Conservation (phyloP, 2,888 invertebrate species). For the Nephrotoma appendiculata region DNA sequence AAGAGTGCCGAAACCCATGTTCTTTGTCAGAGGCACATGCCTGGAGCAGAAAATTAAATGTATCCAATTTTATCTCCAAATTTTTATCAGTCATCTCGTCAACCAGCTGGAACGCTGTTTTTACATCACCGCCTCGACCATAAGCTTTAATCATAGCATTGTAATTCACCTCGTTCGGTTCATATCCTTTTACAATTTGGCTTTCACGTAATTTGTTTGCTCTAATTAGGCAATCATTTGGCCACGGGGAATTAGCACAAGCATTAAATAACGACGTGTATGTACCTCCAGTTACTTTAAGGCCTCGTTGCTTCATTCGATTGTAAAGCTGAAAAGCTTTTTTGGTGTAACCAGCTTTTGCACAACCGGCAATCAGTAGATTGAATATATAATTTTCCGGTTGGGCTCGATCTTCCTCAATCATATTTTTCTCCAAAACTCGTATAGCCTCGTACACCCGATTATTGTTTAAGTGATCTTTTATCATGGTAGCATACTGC, state of each 20-base stretch:
- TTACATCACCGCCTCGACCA: conserved; percentile 64
- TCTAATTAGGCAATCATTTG: conserved; percentile 49
- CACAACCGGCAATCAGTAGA: conserved; percentile 70
- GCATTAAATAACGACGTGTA: conserved; percentile 82
- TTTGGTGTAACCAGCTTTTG: conserved; percentile 66
- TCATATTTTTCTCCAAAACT: conserved; percentile 61
- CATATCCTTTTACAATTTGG: conserved; percentile 52
- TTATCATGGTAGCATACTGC: conserved; percentile 58
- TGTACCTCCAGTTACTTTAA: conserved; percentile 52
- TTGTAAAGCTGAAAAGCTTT: conserved; percentile 74
- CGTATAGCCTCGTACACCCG: conserved; percentile 63
- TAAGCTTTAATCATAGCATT: conserved; percentile 88
- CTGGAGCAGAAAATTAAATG: conserved; percentile 67
- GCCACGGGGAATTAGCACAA: conserved; percentile 65
- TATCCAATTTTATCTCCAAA: conserved; percentile 45
- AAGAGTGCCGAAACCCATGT: conserved; percentile 66
- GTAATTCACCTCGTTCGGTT: conserved; percentile 62
- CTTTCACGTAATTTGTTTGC: conserved; percentile 49
- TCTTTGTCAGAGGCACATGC: conserved; percentile 67
- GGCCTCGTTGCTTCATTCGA: conserved; percentile 61
- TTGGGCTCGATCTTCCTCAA: conserved; percentile 59
- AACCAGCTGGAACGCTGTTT: conserved; percentile 62
- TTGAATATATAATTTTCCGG: conserved; percentile 70
- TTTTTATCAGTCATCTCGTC: conserved; percentile 67
- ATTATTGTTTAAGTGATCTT: conserved; percentile 44